Evolutionary conservation across 2,888 invertebrate species (phyloP).

Genomic region (Campaea margaritaria): DNA sequence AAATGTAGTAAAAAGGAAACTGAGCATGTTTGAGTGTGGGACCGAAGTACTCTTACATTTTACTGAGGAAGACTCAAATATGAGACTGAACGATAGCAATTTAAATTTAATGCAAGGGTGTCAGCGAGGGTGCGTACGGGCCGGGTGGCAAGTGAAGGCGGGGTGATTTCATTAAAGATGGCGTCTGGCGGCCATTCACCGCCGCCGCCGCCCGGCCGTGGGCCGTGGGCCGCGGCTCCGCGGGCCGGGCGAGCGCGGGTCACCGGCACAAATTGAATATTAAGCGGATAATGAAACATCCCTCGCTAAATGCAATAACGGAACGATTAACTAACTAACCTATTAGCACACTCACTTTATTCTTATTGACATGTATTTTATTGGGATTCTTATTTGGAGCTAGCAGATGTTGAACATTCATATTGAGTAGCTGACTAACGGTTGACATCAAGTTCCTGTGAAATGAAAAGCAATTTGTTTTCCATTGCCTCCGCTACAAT

Average conservation of each 20-base stretch:
- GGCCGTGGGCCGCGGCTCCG: constrained; percentile 25
- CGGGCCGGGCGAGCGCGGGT: constrained; percentile 15
- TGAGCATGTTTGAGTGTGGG: constrained; percentile 6
- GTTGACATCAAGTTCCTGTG: background rate
- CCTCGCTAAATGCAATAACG: constrained; percentile 2
- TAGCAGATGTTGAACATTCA: background rate
- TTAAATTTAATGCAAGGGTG: constrained; percentile 10
- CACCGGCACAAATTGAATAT: constrained; percentile 22
- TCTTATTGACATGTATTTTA: background rate
- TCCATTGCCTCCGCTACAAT: background rate
- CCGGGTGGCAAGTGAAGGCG: constrained; percentile 10
- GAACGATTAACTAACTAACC: background rate
- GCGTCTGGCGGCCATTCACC: constrained; percentile 49
- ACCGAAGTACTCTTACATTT: constrained; percentile 17
- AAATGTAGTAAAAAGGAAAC: constrained; percentile 8
- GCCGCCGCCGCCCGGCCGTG: constrained; percentile 35
- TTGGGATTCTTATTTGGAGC: background rate
- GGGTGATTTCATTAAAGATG: constrained; percentile 47
- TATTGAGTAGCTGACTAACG: too few species aligned
- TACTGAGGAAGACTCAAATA: constrained; percentile 13
- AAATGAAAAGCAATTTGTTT: constrained; percentile 1
- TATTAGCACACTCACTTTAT: background rate
- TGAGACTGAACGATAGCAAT: constrained; percentile 9
- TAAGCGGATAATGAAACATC: constrained; percentile 16
- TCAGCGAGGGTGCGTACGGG: constrained; percentile 27